A percentile compares a stretch with the other conserved stretches of the same genome.
These are phyloP conservation scores for Apteryx owenii DNA, from an alignment of 2,113 vertebrate species.

Conservation along the genomic window DNA sequence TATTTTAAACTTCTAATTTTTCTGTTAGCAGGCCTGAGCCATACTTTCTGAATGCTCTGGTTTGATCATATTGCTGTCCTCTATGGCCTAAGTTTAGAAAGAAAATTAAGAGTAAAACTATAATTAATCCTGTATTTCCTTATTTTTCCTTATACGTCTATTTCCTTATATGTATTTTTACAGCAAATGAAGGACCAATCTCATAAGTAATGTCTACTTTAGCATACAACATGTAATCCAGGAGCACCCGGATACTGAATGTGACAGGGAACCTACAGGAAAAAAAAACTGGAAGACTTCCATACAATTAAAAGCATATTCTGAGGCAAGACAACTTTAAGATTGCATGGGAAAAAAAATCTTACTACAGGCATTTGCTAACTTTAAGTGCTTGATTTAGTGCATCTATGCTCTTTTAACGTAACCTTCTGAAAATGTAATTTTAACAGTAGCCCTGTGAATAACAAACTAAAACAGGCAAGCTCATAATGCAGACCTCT, in stretches of 20 bases:
- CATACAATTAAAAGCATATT: background rate
- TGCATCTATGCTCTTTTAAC: background rate
- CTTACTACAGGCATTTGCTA: background rate
- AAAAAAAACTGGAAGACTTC: background rate
- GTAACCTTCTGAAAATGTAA: background rate
- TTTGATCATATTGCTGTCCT: background rate
- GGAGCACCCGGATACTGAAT: background rate
- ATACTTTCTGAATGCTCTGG: background rate
- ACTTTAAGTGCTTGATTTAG: background rate
- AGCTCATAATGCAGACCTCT: background rate
- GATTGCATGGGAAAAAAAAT: background rate
- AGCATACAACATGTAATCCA: background rate
- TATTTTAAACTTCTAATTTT: background rate
- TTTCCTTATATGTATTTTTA: background rate
- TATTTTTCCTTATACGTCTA: background rate
- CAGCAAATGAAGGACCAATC: background rate
- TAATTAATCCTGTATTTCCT: too few species aligned
- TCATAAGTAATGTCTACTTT: background rate
- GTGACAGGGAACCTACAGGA: background rate
- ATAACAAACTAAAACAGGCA: background rate
- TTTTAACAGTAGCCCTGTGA: background rate
- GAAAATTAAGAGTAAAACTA: background rate
- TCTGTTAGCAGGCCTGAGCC: fast-evolving
- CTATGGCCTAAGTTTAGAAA: background rate
- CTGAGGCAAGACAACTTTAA: background rate